phyloP scores from a whole-genome alignment of 2,113 vertebrate genomes.

The Brachirus orientalis region DNA sequence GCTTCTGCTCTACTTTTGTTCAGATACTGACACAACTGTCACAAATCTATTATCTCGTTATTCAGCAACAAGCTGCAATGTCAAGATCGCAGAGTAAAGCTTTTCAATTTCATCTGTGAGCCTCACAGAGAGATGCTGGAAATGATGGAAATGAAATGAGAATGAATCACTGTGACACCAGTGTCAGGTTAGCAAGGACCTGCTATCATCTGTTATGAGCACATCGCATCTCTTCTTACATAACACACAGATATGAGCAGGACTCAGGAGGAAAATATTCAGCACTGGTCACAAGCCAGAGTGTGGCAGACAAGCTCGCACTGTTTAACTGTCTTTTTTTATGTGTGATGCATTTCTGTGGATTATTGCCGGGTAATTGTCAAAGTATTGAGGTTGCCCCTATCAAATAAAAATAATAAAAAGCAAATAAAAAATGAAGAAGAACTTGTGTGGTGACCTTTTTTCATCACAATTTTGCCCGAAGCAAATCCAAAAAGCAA shows the following conservation, averaged over 20 bases:
- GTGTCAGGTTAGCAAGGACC: slow-evolving; percentile 9
- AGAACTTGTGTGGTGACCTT: too few relatives aligned
- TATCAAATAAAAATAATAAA: too few relatives aligned
- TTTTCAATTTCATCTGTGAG: not conserved
- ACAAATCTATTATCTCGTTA: too few relatives aligned
- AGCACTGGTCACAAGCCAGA: slow-evolving; percentile 31
- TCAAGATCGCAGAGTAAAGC: not conserved
- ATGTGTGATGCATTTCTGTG: too few relatives aligned
- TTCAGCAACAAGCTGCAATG: too few relatives aligned
- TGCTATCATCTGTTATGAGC: slow-evolving; percentile 40
- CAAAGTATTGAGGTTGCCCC: too few relatives aligned
- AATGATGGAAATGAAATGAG: slow-evolving; percentile 2
- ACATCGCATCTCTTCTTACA: slow-evolving; percentile 36
- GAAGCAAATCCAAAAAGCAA: slow-evolving; percentile 7
- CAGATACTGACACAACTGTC: too few relatives aligned
- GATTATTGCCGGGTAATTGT: too few relatives aligned
- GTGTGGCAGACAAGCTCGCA: too few relatives aligned
- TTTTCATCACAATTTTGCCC: not conserved
- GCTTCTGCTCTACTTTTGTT: too few relatives aligned
- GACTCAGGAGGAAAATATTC: slow-evolving; percentile 57
- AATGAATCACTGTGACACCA: slow-evolving; percentile 11
- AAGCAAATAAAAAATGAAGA: too few relatives aligned
- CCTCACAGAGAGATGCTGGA: not conserved
- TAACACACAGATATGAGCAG: slow-evolving; percentile 44
- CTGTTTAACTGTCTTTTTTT: too few relatives aligned